Percentiles rank a stretch among this genome's conserved stretches.
phyloP scores from a whole-genome alignment of 2,113 vertebrate species.

The Sporophila hypoxantha region DNA sequence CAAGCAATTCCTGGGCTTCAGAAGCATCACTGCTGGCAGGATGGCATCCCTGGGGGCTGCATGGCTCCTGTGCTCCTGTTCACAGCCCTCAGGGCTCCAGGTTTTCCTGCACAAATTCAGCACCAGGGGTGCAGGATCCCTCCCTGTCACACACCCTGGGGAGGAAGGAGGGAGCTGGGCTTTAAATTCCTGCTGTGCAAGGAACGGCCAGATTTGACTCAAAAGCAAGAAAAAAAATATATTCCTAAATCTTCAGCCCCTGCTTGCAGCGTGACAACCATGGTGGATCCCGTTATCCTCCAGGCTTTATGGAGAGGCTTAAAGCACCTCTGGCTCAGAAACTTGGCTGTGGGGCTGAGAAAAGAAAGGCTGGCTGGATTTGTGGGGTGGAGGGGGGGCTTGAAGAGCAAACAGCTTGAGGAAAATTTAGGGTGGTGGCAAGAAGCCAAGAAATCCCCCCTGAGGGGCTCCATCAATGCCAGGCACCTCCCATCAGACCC shows the following conservation, averaged over 20 bases:
- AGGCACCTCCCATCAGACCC: not conserved
- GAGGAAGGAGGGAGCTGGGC: not conserved
- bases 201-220: not conserved
- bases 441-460: not conserved
- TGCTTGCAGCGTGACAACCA: not conserved
- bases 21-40: not conserved
- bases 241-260: not conserved
- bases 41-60: not conserved
- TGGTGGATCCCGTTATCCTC: conserved; percentile 39
- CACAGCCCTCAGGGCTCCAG: not conserved
- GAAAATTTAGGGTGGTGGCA: not conserved
- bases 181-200: conserved; percentile 30
- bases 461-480: accelerated
- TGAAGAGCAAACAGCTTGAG: not conserved
- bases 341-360: not conserved
- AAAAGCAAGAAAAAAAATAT: not conserved
- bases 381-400: accelerated
- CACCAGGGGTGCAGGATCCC: not conserved
- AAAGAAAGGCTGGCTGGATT: not conserved
- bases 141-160: accelerated
- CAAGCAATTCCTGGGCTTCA: not conserved
- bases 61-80: accelerated
- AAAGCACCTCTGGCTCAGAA: not conserved
- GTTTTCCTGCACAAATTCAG: not conserved
- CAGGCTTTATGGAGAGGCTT: not conserved